Evolutionary conservation across 2,888 invertebrate species (phyloP).

Genomic region (Aporophyla lueneburgensis): DNA sequence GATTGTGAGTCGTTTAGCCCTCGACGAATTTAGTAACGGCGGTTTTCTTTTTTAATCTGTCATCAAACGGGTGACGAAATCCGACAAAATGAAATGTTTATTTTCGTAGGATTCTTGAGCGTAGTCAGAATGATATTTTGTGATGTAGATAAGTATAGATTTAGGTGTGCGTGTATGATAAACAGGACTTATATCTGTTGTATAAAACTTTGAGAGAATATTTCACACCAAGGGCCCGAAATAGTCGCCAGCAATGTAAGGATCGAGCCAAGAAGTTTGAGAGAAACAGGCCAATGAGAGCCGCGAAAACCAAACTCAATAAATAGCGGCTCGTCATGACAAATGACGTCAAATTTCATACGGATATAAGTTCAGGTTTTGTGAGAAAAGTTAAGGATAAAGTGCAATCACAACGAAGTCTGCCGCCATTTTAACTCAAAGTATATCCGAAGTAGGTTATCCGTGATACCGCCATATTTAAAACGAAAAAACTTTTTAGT

Average conservation of each 20-base stretch:
- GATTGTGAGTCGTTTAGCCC: conserved; percentile 58
- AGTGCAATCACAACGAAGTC: conserved; percentile 69
- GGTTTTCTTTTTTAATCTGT: conserved; percentile 42
- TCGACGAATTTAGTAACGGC: conserved; percentile 11
- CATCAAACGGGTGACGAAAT: conserved; percentile 62
- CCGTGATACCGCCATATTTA: conserved; percentile 55
- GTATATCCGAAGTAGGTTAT: conserved; percentile 43
- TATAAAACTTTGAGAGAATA: not conserved
- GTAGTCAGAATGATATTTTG: conserved; percentile 82
- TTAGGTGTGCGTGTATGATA: conserved; percentile 63
- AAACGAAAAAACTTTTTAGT: conserved; percentile 12
- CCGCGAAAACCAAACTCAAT: conserved; percentile 6
- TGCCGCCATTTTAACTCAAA: conserved; percentile 44
- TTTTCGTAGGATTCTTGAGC: conserved; percentile 77
- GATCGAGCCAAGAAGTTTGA: not conserved
- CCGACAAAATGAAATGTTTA: conserved; percentile 58
- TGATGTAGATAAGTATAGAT: conserved; percentile 81
- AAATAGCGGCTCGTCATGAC: conserved; percentile 11
- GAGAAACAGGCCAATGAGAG: not conserved
- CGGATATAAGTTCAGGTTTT: conserved; percentile 47
- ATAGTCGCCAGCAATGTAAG: not conserved
- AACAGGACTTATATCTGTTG: conserved; percentile 45
- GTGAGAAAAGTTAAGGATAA: conserved; percentile 62
- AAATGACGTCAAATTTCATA: conserved; percentile 28
- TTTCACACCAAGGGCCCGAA: not conserved